A percentile compares a stretch with the other conserved stretches of the same genome.
These are phyloP conservation scores for Stenoptilia bipunctidactyla DNA, from an alignment of 2,888 invertebrate species.

Conservation along the genomic window DNA sequence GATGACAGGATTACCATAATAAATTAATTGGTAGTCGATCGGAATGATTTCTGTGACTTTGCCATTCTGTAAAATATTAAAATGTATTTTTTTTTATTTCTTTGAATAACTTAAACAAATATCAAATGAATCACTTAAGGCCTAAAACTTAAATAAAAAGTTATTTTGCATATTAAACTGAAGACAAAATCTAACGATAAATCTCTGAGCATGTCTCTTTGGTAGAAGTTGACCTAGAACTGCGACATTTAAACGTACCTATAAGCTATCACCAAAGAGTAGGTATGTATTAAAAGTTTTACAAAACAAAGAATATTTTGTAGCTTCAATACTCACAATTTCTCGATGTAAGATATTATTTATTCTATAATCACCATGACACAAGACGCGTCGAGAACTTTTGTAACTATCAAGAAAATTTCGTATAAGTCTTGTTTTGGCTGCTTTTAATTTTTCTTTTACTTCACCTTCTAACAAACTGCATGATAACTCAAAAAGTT, in stretches of 20 bases:
- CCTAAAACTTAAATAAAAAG: too few relatives aligned
- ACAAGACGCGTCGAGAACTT: conserved; percentile 13
- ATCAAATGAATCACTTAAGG: too few relatives aligned
- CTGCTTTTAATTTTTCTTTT: conserved; percentile 12
- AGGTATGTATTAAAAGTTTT: too few relatives aligned
- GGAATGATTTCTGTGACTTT: conserved; percentile 17
- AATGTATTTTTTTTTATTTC: too few relatives aligned
- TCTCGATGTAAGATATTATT: conserved; percentile 25
- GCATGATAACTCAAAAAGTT: conserved; percentile 9
- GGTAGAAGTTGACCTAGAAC: too few relatives aligned
- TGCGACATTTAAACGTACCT: too few relatives aligned
- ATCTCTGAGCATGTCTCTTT: too few relatives aligned
- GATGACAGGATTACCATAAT: conserved; percentile 23
- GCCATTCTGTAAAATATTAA: background rate
- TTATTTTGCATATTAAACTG: too few relatives aligned
- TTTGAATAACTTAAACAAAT: too few relatives aligned
- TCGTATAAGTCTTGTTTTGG: background rate
- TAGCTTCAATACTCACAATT: conserved; percentile 23
- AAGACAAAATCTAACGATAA: too few relatives aligned
- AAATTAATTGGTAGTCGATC: conserved; percentile 26
- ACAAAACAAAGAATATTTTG: too few relatives aligned
- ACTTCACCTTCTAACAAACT: conserved; percentile 12
- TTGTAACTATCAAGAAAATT: conserved; percentile 6
- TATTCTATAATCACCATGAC: conserved; percentile 28
- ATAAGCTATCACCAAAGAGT: too few relatives aligned